These are phyloP conservation scores for Motacilla alba DNA, from an alignment of 2,113 vertebrate species.

Conservation along the genomic window DNA sequence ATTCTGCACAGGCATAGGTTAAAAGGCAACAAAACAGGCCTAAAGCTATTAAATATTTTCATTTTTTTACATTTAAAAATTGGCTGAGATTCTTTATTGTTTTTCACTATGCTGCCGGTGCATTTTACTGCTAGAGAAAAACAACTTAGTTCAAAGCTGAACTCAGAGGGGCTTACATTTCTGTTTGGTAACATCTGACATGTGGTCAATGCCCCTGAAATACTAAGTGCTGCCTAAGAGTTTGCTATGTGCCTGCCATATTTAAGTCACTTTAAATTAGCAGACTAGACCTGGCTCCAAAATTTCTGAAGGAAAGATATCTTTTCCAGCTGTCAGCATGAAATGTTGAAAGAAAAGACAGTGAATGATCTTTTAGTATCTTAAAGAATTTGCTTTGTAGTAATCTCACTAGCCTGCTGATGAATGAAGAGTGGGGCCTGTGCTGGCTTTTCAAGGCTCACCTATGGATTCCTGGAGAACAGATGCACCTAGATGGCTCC, in stretches of 20 bases:
- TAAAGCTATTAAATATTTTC: neutral
- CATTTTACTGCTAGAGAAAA: neutral
- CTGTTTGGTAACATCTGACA: neutral
- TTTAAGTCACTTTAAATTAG: neutral
- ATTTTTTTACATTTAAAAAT: neutral
- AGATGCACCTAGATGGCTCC: neutral
- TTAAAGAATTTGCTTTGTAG: neutral
- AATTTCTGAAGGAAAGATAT: neutral
- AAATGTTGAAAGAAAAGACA: neutral
- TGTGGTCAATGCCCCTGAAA: neutral
- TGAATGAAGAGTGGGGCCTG: neutral
- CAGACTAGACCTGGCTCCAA: neutral
- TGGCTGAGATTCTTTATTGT: neutral
- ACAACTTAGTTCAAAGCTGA: neutral
- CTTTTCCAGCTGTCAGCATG: neutral
- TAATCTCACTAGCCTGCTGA: neutral
- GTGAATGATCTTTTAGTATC: neutral
- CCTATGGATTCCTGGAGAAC: neutral
- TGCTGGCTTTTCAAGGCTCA: neutral
- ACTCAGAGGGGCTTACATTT: neutral
- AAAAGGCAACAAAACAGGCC: neutral
- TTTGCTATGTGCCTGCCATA: neutral
- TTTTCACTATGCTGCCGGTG: neutral
- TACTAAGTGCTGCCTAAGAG: neutral
- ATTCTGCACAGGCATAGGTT: neutral